Conservation (phyloP, 2,113 vertebrate genomes). For the Neoarius graeffei region DNA sequence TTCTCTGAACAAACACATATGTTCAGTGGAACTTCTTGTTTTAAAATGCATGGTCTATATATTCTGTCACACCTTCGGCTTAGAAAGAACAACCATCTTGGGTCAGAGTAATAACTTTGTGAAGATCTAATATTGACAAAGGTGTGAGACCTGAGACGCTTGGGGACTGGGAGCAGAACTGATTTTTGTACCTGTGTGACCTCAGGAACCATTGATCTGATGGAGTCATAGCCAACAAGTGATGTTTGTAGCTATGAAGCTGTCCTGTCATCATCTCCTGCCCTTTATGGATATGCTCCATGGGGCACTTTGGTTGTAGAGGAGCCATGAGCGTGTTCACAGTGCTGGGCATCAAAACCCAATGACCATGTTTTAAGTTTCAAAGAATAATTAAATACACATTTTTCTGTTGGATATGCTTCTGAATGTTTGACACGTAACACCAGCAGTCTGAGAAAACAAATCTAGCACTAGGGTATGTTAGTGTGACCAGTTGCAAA, state of each 20-base stretch:
- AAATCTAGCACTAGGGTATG: too few relatives aligned
- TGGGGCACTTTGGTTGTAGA: not conserved
- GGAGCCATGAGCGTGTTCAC: not conserved
- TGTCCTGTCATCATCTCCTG: not conserved
- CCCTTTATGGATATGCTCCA: not conserved
- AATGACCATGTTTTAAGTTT: not conserved
- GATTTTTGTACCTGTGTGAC: not conserved
- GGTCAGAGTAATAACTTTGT: too few relatives aligned
- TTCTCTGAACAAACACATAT: not conserved
- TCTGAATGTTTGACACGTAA: too few relatives aligned
- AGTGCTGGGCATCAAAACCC: not conserved
- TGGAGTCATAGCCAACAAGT: not conserved
- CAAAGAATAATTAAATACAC: not conserved
- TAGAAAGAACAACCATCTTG: not conserved
- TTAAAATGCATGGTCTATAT: not conserved
- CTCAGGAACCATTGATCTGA: not conserved
- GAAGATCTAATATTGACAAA: too few relatives aligned
- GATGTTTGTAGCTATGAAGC: not conserved
- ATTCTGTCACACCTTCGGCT: not conserved
- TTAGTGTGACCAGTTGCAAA: too few relatives aligned
- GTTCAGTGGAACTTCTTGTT: too few relatives aligned
- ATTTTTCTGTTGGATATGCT: too few relatives aligned
- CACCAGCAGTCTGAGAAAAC: too few relatives aligned
- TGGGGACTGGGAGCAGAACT: not conserved
- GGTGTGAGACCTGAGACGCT: not conserved